phyloP scores from a whole-genome alignment of 2,113 vertebrate species.

The Cairina moschata region DNA sequence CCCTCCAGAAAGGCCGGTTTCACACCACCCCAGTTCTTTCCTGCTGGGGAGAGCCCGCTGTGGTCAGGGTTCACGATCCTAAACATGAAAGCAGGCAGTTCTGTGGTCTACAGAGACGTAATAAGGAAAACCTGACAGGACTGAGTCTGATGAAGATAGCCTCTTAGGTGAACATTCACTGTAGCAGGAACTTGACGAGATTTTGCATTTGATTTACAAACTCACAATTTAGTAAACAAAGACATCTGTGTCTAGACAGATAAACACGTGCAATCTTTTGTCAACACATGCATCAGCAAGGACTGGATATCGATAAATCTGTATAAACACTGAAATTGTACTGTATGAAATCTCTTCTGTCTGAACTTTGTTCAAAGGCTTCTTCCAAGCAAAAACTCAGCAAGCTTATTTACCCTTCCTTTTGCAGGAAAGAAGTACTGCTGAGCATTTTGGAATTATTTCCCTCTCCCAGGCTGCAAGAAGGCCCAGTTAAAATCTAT shows the following conservation, averaged over 20 bases:
- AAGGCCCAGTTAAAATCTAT: background rate
- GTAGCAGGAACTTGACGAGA: background rate
- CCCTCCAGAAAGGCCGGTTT: background rate
- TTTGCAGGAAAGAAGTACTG: background rate
- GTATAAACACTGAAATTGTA: background rate
- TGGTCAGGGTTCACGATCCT: background rate
- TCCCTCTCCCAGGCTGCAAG: fast-evolving
- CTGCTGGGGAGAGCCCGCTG: too few relatives aligned
- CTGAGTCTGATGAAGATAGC: background rate
- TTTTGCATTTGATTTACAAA: background rate
- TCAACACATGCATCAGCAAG: background rate
- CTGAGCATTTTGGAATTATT: fast-evolving
- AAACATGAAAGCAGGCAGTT: background rate
- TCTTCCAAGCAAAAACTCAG: background rate
- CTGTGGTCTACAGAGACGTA: fast-evolving
- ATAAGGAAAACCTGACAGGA: background rate
- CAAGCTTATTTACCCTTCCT: background rate
- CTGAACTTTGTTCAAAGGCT: background rate
- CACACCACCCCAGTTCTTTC: too few relatives aligned
- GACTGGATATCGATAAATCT: background rate
- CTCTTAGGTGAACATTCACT: background rate
- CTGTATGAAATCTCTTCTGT: background rate
- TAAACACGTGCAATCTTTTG: background rate
- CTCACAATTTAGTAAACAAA: background rate
- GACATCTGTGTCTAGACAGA: background rate